A percentile compares a stretch with the other conserved stretches of the same genome.
phyloP scores from a whole-genome alignment of 2,113 vertebrate genomes.

The Nansenia antarctica region DNA sequence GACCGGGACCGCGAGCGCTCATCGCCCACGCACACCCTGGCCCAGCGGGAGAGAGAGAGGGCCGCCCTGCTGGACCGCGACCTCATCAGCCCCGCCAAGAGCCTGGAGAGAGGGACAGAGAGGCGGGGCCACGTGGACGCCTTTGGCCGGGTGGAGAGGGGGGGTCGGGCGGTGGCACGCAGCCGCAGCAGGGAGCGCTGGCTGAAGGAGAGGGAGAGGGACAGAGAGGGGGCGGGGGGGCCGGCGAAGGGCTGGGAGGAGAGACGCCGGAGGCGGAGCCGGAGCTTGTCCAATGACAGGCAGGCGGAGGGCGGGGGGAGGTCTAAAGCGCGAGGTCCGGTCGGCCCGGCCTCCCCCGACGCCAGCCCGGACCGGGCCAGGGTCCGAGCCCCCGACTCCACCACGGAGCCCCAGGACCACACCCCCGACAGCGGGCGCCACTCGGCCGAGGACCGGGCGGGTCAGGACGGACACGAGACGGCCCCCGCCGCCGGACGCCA shows the following conservation, averaged over 20 bases:
- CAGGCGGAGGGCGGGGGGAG: constrained; percentile 73
- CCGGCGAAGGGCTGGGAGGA: constrained; percentile 83
- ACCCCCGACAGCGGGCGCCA: constrained; percentile 72
- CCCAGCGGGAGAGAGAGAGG: constrained; percentile 81
- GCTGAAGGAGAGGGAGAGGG: constrained; percentile 74
- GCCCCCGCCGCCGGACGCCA: constrained; percentile 70
- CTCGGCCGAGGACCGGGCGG: constrained; percentile 17
- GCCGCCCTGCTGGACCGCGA: constrained; percentile 78
- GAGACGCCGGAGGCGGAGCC: constrained; percentile 81
- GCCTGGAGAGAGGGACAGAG: constrained; percentile 72
- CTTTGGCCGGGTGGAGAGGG: constrained; percentile 72
- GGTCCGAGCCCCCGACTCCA: constrained; percentile 82
- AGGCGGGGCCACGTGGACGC: constrained; percentile 68
- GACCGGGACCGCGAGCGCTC: constrained; percentile 88
- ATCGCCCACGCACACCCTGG: constrained; percentile 78
- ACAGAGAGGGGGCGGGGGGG: constrained; percentile 67
- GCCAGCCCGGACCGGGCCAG: constrained; percentile 86
- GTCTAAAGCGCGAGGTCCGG: constrained; percentile 71
- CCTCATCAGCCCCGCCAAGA: constrained; percentile 84
- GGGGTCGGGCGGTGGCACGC: constrained; percentile 69
- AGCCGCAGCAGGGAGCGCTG: constrained; percentile 92
- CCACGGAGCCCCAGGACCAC: constrained; percentile 80
- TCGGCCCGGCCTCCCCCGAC: constrained; percentile 71
- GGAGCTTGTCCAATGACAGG: constrained; percentile 74
- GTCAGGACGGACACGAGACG: constrained; percentile 32